Evolutionary conservation across 2,113 vertebrate genomes (phyloP).

Genomic region (Neofelis nebulosa): DNA sequence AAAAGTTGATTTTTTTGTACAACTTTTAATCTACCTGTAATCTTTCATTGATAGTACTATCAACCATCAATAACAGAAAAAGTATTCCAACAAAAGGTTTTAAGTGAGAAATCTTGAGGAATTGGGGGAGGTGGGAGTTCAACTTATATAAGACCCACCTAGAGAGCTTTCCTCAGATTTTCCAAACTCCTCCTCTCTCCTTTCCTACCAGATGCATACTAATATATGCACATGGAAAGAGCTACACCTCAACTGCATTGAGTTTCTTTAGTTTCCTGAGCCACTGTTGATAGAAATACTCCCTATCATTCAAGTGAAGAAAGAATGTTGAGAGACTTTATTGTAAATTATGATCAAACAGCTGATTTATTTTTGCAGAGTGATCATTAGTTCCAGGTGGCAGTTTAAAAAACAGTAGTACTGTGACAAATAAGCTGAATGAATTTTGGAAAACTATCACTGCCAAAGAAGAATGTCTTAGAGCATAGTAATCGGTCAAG

Average conservation of each 20-base stretch:
- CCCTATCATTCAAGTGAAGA: background rate
- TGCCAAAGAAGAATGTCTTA: slow-evolving; percentile 23
- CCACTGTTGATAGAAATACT: background rate
- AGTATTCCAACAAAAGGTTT: background rate
- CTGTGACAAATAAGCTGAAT: slow-evolving; percentile 68
- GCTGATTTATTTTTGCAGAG: slow-evolving; percentile 56
- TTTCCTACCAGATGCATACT: background rate
- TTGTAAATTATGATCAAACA: slow-evolving; percentile 34
- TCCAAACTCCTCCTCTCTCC: background rate
- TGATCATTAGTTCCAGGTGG: slow-evolving; percentile 62
- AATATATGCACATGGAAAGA: background rate
- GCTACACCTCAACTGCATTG: background rate
- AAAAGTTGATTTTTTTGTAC: background rate
- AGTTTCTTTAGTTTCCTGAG: background rate
- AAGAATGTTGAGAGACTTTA: background rate
- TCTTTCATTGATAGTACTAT: background rate
- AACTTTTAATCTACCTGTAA: background rate
- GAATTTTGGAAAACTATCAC: slow-evolving; percentile 70
- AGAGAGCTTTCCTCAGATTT: background rate
- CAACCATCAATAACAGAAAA: background rate
- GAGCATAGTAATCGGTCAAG: slow-evolving; percentile 62
- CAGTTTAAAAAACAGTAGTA: slow-evolving; percentile 64
- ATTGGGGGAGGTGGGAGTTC: background rate
- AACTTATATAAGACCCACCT: background rate
- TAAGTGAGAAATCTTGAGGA: background rate